phyloP scores from a whole-genome alignment of 2,113 vertebrate genomes.

The Chamaetylas fuelleborni region DNA sequence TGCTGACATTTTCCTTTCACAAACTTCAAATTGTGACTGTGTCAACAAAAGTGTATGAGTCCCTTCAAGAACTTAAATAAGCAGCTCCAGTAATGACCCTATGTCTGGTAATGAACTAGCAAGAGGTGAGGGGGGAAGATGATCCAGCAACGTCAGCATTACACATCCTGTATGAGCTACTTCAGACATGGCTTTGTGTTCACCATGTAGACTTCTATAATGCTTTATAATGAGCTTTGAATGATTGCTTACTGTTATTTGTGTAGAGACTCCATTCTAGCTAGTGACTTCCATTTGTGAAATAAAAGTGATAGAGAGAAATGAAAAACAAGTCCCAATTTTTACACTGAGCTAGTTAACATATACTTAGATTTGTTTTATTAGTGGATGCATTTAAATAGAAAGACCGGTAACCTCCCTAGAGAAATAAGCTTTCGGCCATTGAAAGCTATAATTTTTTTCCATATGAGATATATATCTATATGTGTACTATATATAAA shows the following conservation, averaged over 20 bases:
- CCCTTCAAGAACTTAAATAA: neutral
- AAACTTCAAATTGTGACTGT: neutral
- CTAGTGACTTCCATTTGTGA: neutral
- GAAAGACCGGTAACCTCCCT: neutral
- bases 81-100: neutral
- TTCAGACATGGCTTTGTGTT: neutral
- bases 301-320: neutral
- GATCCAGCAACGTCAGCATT: neutral
- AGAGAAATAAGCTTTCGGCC: neutral
- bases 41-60: neutral
- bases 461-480: neutral
- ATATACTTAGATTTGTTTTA: neutral
- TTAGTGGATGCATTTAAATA: neutral
- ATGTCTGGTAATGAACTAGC: neutral
- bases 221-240: neutral
- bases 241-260: neutral
- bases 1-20: conserved; percentile 16
- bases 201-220: neutral
- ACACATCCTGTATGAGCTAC: neutral
- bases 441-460: neutral
- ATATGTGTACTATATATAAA: neutral
- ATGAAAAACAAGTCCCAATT: neutral
- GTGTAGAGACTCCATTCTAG: neutral
- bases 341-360: neutral
- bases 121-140: neutral